Evolutionary conservation across 2,888 invertebrate genomes (phyloP).

Genomic region (Lasioglossum figueresi): DNA sequence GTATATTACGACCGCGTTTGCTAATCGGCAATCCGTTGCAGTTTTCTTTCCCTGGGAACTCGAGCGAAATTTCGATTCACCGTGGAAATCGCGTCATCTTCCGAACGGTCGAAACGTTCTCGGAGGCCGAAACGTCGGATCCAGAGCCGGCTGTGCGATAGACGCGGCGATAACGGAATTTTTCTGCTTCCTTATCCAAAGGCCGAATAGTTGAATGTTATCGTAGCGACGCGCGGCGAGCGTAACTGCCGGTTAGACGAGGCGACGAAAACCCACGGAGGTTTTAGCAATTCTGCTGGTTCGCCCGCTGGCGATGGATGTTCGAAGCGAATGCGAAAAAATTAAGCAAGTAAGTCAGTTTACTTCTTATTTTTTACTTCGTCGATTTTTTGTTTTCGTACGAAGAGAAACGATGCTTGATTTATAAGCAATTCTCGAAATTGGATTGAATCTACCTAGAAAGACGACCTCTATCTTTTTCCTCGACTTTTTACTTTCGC

Average conservation of each 20-base stretch:
- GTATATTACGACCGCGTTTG: conserved; percentile 26
- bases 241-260: conserved; percentile 47
- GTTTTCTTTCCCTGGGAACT: background rate
- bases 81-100: background rate
- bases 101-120: background rate
- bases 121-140: background rate
- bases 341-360: background rate
- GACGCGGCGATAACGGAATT: conserved; percentile 72
- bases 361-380: too few species aligned
- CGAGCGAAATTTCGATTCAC: background rate
- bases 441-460: background rate
- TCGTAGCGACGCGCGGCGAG: conserved; percentile 73
- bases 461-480: background rate
- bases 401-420: background rate
- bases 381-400: background rate
- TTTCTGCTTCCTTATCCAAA: conserved; percentile 75
- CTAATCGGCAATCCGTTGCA: background rate
- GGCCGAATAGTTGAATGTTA: conserved; percentile 77
- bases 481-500: background rate
- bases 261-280: background rate
- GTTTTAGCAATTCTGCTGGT: background rate
- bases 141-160: conserved; percentile 61
- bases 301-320: background rate
- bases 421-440: background rate
- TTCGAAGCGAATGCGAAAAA: background rate